Percentiles rank a stretch among this genome's conserved stretches.
Evolutionary conservation across 2,113 vertebrate species (phyloP).

Genomic region (Corynorhinus townsendii): DNA sequence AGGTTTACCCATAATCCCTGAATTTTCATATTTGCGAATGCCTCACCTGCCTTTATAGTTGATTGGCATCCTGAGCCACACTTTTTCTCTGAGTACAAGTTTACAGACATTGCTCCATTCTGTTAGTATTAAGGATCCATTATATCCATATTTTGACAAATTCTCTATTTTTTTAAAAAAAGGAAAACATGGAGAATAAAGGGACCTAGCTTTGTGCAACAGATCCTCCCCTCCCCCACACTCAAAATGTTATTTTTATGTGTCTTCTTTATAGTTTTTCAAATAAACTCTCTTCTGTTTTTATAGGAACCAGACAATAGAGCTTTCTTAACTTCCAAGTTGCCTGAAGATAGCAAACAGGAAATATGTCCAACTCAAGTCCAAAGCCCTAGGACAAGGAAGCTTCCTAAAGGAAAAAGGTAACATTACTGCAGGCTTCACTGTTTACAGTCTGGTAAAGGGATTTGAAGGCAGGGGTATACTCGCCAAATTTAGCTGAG

Average conservation of each 20-base stretch:
- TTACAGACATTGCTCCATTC: not conserved
- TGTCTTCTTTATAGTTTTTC: not conserved
- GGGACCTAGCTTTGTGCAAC: not conserved
- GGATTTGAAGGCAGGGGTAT: not conserved
- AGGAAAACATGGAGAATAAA: not conserved
- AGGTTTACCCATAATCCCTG: not conserved
- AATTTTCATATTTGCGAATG: not conserved
- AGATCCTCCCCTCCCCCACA: not conserved
- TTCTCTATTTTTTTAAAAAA: not conserved
- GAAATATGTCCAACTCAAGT: not conserved
- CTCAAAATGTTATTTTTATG: not conserved
- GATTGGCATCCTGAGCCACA: not conserved
- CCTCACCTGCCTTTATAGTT: not conserved
- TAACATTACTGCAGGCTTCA: slow-evolving; percentile 23
- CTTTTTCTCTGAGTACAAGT: not conserved
- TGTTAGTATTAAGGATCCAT: not conserved
- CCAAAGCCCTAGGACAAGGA: slow-evolving; percentile 42
- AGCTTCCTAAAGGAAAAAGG: slow-evolving; percentile 65
- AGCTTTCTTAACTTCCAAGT: slow-evolving; percentile 23
- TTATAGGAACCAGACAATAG: slow-evolving; percentile 66
- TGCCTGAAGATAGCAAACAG: slow-evolving; percentile 41
- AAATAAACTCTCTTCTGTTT: slow-evolving; percentile 16
- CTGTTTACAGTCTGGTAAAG: not conserved
- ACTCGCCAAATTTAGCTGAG: not conserved
- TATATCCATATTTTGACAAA: slow-evolving; percentile 32